Evolutionary conservation across 2,797 vertebrate genomes (phyloP), one percentile per base, ranked within the genome.

Genomic region (Oryzias dopingdopingensis): DNA sequence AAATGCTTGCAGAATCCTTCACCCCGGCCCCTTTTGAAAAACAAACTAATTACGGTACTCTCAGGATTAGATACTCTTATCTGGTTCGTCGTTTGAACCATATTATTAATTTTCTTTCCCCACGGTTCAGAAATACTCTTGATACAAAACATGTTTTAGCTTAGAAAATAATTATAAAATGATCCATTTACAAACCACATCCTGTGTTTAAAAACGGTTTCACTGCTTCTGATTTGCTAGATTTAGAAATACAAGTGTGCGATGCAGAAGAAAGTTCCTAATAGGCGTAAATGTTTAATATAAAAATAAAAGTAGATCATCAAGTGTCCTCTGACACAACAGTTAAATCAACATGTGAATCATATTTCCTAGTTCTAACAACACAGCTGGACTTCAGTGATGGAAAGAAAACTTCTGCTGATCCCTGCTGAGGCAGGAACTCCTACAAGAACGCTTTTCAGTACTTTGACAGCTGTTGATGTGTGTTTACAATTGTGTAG

Each of bases 31-130:
- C 24, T 17, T 22, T 55, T 67, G 54, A 58, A 57, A 55, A 53
- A 29, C 15, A 48, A 47, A 59, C n/a, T 16, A 41, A 64, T 62
- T 60, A 42, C 59, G 44, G 45, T 61, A 72, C 41, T 47, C 77
- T 84, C 79, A 83, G 75, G 75, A 77, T 64, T 52, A 60, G 46
- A 59, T 1, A 44, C 52, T 49, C 66, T 41, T 57, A 15, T 49
- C 23, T 26, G 22, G 16, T 46, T 60, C 24, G 51, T 60, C 26
- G 26, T 17, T 50, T 57, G 14, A 17, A 57, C 23, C 13, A 40
- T 14, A n/a, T 22, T 49, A 12, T 23, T 12, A 6, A 48, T 48
- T 14, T 26, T 42, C 10, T 24, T 42, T 42, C 14, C 5, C n/a
- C 14, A 20, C 15, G 13, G n/a, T 12, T 24, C 6, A 49, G 4